Percentiles rank a stretch among this genome's conserved stretches.
Conservation (phyloP, 2,113 vertebrate species). For the Odocoileus hemionus region DNA sequence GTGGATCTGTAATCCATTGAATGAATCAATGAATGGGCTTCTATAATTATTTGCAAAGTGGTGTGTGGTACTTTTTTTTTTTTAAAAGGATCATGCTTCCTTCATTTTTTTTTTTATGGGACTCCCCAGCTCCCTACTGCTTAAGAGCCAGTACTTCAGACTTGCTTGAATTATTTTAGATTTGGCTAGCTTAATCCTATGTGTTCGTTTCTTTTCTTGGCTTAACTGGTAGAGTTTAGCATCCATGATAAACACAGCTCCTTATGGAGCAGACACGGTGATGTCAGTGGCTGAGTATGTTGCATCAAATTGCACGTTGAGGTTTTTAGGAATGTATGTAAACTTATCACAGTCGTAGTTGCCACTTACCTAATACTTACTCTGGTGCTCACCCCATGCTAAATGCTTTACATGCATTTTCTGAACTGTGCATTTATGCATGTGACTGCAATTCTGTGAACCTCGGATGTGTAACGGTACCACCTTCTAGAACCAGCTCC, state of each 20-base stretch:
- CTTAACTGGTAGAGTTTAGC: background rate
- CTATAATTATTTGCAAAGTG: background rate
- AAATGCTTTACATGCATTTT: background rate
- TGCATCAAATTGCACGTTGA: slow-evolving; percentile 48
- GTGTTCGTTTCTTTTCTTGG: background rate
- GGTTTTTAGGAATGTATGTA: background rate
- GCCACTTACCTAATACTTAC: background rate
- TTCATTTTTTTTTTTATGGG: background rate
- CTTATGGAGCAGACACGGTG: slow-evolving; percentile 8
- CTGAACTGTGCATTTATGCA: background rate
- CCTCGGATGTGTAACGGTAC: background rate
- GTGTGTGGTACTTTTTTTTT: background rate
- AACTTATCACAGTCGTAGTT: background rate
- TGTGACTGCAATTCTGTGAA: background rate
- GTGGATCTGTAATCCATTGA: background rate
- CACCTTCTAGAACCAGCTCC: background rate
- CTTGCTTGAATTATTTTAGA: background rate
- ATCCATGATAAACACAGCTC: slow-evolving; percentile 27
- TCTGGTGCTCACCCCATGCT: background rate
- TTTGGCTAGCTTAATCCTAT: background rate
- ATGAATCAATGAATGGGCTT: background rate
- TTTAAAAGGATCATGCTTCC: background rate
- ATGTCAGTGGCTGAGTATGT: slow-evolving; percentile 57
- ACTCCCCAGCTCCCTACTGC: background rate
- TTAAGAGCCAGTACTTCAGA: background rate